A percentile compares a stretch with the other conserved stretches of the same genome.
These are phyloP conservation scores for Oreochromis tanganicae DNA, from an alignment of 2,113 vertebrate genomes.

Conservation along the genomic window DNA sequence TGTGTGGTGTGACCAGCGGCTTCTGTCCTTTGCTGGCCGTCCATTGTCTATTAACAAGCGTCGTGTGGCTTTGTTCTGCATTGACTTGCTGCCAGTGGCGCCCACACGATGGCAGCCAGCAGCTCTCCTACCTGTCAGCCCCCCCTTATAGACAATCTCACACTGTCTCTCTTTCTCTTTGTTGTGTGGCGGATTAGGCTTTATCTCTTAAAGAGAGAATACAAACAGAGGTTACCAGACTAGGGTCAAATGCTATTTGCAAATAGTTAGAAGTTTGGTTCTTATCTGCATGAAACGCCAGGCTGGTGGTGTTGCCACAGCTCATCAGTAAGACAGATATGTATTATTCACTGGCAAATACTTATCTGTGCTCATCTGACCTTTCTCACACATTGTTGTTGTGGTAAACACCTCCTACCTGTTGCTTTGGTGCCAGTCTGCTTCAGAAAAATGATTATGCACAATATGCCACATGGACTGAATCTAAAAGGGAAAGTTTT, in stretches of 20 bases:
- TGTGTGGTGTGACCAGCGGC: conserved; percentile 23
- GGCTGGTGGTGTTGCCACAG: background rate
- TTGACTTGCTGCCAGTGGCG: conserved; percentile 8
- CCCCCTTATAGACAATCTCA: background rate
- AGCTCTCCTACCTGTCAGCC: conserved; percentile 19
- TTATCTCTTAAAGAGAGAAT: background rate
- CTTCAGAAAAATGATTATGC: background rate
- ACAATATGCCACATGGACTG: background rate
- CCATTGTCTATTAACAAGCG: conserved; percentile 28
- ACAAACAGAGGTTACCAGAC: background rate
- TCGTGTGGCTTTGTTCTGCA: conserved; percentile 18
- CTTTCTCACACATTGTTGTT: background rate
- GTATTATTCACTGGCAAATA: background rate
- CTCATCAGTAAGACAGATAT: background rate
- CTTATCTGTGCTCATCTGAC: background rate
- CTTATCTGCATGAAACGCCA: background rate
- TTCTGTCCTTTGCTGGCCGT: conserved; percentile 27
- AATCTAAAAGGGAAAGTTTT: background rate
- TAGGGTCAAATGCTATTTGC: conserved; percentile 1
- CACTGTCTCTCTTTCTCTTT: background rate
- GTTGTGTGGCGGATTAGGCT: background rate
- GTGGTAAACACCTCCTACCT: background rate
- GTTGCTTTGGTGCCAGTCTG: background rate
- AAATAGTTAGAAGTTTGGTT: background rate
- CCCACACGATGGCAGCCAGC: conserved; percentile 19